Percentiles rank a stretch among this genome's conserved stretches.
Conservation (phyloP, 2,888 invertebrate species). For the Theretra japonica region DNA sequence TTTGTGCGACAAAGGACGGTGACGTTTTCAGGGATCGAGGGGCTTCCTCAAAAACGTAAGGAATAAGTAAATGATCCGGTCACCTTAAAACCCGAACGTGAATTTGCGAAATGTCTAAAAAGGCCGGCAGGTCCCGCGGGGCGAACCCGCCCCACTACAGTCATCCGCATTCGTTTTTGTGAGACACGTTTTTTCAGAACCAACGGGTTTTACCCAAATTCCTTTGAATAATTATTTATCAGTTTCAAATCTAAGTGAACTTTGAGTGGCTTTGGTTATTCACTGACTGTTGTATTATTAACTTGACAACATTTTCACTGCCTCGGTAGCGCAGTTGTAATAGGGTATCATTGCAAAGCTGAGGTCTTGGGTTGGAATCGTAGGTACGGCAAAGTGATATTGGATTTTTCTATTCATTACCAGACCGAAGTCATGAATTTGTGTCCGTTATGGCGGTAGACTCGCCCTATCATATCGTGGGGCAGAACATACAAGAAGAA, state of each 20-base stretch:
- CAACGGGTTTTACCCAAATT: slow-evolving; percentile 5
- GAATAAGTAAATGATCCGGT: slow-evolving; percentile 63
- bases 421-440: too few species aligned
- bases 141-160: slow-evolving; percentile 54
- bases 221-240: slow-evolving; percentile 22
- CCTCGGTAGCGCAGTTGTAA: too few species aligned
- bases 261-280: not conserved
- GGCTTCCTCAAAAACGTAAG: slow-evolving; percentile 50
- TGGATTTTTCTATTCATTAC: too few species aligned
- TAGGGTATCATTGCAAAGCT: too few species aligned
- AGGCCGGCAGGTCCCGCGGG: slow-evolving; percentile 55
- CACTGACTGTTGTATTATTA: too few species aligned
- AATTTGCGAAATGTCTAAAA: slow-evolving; percentile 67
- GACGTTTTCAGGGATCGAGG: slow-evolving; percentile 45
- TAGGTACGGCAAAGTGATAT: too few species aligned
- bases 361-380: too few species aligned
- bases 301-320: too few species aligned
- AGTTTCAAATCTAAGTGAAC: slow-evolving; percentile 4
- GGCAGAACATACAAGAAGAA: too few species aligned
- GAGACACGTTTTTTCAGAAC: slow-evolving; percentile 12
- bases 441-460: too few species aligned
- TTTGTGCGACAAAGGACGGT: slow-evolving; percentile 54
- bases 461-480: too few species aligned
- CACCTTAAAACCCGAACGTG: slow-evolving; percentile 60
- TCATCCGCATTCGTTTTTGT: slow-evolving; percentile 71